Evolutionary conservation across 30 jellyfish, hydroid and myxozoan species (phyloP).

Genomic region (Rhopilema esculentum): DNA sequence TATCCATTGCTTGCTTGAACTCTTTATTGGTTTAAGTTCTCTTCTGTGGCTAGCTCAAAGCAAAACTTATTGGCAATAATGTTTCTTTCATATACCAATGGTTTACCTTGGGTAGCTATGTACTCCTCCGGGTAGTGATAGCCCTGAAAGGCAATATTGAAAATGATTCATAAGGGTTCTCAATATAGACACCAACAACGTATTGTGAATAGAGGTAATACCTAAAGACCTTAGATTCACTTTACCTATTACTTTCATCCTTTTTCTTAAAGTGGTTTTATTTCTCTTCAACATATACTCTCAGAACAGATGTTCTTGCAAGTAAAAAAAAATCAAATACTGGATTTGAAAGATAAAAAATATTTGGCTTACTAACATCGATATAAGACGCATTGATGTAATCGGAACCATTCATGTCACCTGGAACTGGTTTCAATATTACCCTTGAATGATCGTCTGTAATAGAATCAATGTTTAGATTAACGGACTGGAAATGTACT

Average conservation of each 20-base stretch:
- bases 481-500: too few relatives aligned
- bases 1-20: too few relatives aligned
- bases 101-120: constrained; percentile 82
- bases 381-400: constrained; percentile 83
- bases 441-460: constrained; percentile 97
- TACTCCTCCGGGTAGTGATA: constrained; percentile 68
- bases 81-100: not conserved
- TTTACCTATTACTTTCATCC: not conserved
- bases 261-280: not conserved
- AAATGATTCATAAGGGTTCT: not conserved
- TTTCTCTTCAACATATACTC: too few relatives aligned
- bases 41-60: not conserved
- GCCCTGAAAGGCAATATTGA: constrained; percentile 39
- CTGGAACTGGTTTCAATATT: constrained; percentile 78
- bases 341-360: too few relatives aligned
- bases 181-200: too few relatives aligned
- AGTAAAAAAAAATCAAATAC: too few relatives aligned
- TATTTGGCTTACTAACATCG: constrained; percentile 60
- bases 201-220: too few relatives aligned
- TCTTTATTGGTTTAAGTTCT: not conserved
- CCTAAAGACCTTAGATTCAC: not conserved
- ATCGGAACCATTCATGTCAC: constrained; percentile 66
- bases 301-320: too few relatives aligned
- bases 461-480: not conserved
- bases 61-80: too few relatives aligned